A percentile compares a stretch with the other conserved stretches of the same genome.
Evolutionary conservation across 2,888 invertebrate species (phyloP).

Genomic region (Coecobrya sp.): DNA sequence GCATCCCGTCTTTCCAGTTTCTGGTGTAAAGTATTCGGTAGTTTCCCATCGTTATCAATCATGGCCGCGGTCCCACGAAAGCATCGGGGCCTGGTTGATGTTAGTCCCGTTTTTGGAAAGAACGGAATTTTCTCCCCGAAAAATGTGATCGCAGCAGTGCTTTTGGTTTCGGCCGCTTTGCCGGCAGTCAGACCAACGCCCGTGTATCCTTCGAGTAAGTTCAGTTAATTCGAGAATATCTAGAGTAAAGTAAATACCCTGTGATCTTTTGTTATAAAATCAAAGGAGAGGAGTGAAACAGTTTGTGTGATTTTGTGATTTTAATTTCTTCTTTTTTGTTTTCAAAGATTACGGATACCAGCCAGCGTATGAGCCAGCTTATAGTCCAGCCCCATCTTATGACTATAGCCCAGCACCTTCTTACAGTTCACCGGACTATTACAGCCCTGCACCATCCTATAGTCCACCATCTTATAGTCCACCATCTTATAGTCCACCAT

Average conservation of each 20-base stretch:
- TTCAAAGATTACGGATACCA: constrained; percentile 68
- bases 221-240: background rate
- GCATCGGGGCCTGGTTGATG: too few species aligned
- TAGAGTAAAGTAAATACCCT: background rate
- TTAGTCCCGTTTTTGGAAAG: background rate
- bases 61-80: too few species aligned
- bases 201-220: constrained; percentile 74
- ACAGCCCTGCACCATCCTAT: constrained; percentile 54
- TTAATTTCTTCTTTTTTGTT: constrained; percentile 51
- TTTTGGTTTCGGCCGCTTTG: constrained; percentile 79
- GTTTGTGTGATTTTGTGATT: constrained; percentile 52
- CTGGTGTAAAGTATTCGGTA: constrained; percentile 7
- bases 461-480: constrained; percentile 64
- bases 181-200: constrained; percentile 80
- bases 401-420: constrained; percentile 62
- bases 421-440: constrained; percentile 73
- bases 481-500: constrained; percentile 49
- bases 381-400: constrained; percentile 69
- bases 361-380: constrained; percentile 77
- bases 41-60: constrained; percentile 32
- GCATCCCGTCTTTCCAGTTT: constrained; percentile 68
- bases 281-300: background rate
- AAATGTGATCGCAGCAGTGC: constrained; percentile 74
- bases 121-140: constrained; percentile 4
- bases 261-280: background rate